Evolutionary conservation across 2,113 vertebrate genomes (phyloP).

Genomic region (Sylvietta virens): DNA sequence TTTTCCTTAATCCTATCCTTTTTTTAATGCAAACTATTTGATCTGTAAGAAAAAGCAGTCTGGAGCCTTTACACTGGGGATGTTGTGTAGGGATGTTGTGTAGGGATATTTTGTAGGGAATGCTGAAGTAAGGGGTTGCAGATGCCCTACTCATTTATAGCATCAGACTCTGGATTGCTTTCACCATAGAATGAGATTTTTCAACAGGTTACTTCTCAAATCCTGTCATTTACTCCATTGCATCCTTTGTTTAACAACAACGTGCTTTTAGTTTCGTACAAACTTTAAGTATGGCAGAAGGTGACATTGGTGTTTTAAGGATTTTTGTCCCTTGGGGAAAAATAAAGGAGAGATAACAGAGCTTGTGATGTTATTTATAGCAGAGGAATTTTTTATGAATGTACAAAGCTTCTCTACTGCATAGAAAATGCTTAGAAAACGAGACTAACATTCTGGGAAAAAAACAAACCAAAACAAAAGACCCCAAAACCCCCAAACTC

Average conservation of each 20-base stretch:
- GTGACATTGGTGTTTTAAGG: background rate
- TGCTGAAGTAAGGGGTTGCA: background rate
- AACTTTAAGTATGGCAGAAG: background rate
- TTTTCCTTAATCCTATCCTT: background rate
- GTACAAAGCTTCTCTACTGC: background rate
- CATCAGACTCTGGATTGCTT: background rate
- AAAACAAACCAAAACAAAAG: background rate
- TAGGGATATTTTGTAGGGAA: background rate
- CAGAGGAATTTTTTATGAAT: background rate
- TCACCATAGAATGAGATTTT: background rate
- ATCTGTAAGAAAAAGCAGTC: background rate
- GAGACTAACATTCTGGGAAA: background rate
- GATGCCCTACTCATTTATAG: background rate
- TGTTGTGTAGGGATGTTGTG: background rate
- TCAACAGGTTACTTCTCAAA: background rate
- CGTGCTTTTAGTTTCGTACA: background rate
- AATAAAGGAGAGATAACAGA: background rate
- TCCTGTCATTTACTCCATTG: background rate
- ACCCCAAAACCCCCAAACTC: accelerated
- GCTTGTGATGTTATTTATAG: conserved; percentile 1
- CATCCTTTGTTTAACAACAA: background rate
- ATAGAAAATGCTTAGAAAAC: background rate
- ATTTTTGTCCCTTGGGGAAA: background rate
- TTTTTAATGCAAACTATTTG: background rate
- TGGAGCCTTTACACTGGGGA: background rate